These are phyloP conservation scores for Magallana ariakensis DNA, from an alignment of 1,140 invertebrate genomes.

Conservation along the genomic window DNA sequence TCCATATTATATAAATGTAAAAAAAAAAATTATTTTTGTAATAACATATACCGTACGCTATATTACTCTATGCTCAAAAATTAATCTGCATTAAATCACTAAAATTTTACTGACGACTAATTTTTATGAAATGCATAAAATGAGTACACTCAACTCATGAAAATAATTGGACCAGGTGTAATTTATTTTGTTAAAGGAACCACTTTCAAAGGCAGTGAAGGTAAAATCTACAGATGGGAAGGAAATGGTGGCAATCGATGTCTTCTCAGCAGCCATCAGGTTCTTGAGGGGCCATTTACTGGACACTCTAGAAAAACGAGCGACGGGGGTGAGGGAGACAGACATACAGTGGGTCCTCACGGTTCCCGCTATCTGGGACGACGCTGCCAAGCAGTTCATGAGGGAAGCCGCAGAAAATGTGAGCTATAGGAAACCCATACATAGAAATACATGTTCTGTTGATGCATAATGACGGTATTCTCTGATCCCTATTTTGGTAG, in stretches of 20 bases:
- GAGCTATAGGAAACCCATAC: neutral
- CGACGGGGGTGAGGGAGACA: conserved; percentile 29
- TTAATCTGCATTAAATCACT: too few species aligned
- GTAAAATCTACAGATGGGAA: conserved; percentile 45
- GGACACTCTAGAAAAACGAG: conserved; percentile 43
- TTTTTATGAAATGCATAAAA: too few species aligned
- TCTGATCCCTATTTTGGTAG: too few species aligned
- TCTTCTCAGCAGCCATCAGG: conserved; percentile 49
- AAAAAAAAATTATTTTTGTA: too few species aligned
- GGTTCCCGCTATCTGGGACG: conserved; percentile 58
- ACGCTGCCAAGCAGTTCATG: conserved; percentile 58
- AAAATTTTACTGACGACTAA: too few species aligned
- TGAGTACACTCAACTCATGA: too few species aligned
- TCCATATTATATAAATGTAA: too few species aligned
- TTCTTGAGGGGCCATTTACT: conserved; percentile 50
- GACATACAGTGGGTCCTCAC: conserved; percentile 58
- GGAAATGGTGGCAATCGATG: conserved; percentile 41
- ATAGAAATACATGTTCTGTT: too few species aligned
- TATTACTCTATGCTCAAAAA: too few species aligned
- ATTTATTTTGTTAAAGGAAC: neutral
- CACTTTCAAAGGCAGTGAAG: neutral
- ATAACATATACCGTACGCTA: too few species aligned
- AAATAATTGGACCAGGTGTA: neutral
- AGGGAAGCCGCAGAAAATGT: conserved; percentile 51
- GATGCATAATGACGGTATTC: too few species aligned